phyloP scores from a whole-genome alignment of 2,888 invertebrate genomes.

The Eupsilia transversa region DNA sequence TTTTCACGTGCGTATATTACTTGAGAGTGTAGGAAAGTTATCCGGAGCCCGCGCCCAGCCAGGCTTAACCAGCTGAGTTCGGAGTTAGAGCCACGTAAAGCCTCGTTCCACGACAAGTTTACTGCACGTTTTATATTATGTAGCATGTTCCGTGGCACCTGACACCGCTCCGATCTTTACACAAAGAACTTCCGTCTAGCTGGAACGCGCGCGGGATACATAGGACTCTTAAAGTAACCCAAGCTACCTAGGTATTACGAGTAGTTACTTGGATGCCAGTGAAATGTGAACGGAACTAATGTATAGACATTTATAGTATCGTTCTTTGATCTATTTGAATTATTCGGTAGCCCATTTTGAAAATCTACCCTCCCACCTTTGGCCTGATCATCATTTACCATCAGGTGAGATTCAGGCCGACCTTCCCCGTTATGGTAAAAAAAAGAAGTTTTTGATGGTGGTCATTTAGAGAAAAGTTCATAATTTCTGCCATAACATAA shows the following conservation, averaged over 20 bases:
- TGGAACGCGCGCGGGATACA: constrained; percentile 51
- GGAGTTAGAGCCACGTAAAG: constrained; percentile 69
- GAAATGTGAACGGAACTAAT: constrained; percentile 31
- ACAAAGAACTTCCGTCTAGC: constrained; percentile 69
- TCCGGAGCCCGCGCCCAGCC: constrained; percentile 60
- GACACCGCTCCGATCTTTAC: constrained; percentile 71
- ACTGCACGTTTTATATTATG: constrained; percentile 76
- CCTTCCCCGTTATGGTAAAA: too few species aligned
- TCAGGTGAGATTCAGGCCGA: too few species aligned
- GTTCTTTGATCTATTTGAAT: constrained; percentile 24
- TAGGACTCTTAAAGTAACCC: constrained; percentile 48
- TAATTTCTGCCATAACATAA: not conserved
- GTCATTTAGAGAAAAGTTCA: not conserved
- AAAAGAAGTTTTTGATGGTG: not conserved
- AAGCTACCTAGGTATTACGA: constrained; percentile 31
- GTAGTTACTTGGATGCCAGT: constrained; percentile 29
- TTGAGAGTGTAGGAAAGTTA: constrained; percentile 70
- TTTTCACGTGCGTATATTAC: constrained; percentile 66
- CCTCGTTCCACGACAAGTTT: constrained; percentile 69
- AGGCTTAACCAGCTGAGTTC: constrained; percentile 69
- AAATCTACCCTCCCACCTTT: too few species aligned
- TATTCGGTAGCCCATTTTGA: not conserved
- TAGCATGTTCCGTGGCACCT: constrained; percentile 71
- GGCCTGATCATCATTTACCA: too few species aligned
- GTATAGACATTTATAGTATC: constrained; percentile 16